Evolutionary conservation across 2,888 invertebrate genomes (phyloP), one percentile per base, ranked within the genome.

Genomic region (Siphlonurus alternatus): DNA sequence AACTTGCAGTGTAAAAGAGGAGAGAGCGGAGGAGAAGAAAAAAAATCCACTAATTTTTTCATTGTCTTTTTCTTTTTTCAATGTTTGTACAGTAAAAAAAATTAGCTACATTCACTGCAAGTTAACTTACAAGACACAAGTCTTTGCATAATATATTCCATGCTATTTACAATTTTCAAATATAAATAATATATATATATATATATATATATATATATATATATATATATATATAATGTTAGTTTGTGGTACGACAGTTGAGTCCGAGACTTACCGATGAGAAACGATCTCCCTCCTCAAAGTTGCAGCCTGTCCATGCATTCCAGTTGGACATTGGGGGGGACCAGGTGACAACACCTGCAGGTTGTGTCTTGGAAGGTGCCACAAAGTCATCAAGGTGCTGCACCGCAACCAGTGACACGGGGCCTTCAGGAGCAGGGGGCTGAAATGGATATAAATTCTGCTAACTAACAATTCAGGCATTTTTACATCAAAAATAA

Each of bases 261-360:
- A n/a, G n/a, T 38, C 15, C 15, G 15, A 15, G 5, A 38, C 61
- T 53, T 62, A 24, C n/a, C 81, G 0, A 82, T 80, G 0, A 91
- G 86, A 65, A 91, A 73, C 1, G 87, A 88, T 0, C 56, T 7
- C 95, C 95, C 74, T 98, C 97, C 70, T 98, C 94, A 71, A 99
- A 96, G 74, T 98, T 98, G 71, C 93, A 93, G 0, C 87, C 89
- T 19, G 87, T 88, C 98, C 98, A 99, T 0, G 96, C 89, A 76
- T 99, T 95, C 97, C 98, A 99, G 76, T 99, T 99, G 2, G 84
- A 83, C 71, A 88, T 87, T 0, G 98, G 96, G 1, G 98, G 98
- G 0, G 94, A 90, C 98, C 98, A 99, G 0, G 93, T 85, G 1
- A 99, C 93, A 0, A 94, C 93, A 0, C 90, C 90, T 0, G 84